Percentiles rank a stretch among this genome's conserved stretches.
phyloP scores from a whole-genome alignment of 2,113 vertebrate species.

The Pseudorectes ferrugineus region DNA sequence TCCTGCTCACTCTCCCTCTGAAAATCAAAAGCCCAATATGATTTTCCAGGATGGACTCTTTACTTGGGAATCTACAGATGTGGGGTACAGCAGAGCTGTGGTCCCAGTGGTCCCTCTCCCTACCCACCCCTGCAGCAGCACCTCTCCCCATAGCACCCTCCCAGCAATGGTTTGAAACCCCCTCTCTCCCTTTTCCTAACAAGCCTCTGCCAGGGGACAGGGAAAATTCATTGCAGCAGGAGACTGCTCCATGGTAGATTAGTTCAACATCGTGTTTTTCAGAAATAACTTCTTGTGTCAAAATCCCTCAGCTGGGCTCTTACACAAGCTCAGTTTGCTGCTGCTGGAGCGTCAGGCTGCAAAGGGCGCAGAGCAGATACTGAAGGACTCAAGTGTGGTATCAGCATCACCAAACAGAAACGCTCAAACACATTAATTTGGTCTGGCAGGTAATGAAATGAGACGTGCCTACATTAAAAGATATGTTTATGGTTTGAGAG shows the following conservation, averaged over 20 bases:
- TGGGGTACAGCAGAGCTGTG: background rate
- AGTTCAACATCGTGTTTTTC: background rate
- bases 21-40: background rate
- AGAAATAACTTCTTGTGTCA: background rate
- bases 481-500: background rate
- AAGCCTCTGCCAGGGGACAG: background rate
- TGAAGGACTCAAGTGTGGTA: background rate
- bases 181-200: background rate
- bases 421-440: background rate
- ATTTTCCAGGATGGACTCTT: background rate
- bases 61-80: background rate
- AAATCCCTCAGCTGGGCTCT: background rate
- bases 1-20: background rate
- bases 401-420: background rate
- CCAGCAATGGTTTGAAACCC: background rate
- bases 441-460: background rate
- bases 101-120: background rate
- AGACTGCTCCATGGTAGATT: background rate
- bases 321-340: background rate
- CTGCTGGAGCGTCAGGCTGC: background rate
- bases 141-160: background rate
- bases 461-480: background rate
- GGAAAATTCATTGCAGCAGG: background rate
- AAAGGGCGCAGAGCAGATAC: background rate
- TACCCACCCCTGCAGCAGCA: background rate